These are phyloP conservation scores for Mythimna lalbum DNA, from an alignment of 2,888 invertebrate genomes.

Conservation along the genomic window DNA sequence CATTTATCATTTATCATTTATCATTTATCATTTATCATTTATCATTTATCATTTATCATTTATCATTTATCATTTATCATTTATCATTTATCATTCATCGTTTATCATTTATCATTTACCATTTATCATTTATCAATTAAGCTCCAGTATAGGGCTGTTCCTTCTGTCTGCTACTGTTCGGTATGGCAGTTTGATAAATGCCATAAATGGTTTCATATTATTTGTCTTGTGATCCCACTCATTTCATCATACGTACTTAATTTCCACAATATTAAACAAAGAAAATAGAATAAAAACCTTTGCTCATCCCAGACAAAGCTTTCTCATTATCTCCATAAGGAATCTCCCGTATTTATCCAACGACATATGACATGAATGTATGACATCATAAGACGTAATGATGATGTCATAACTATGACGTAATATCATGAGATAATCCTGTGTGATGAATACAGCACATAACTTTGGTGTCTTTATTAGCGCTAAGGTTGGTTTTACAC, in stretches of 20 bases:
- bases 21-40: no score
- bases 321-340: slow-evolving; percentile 22
- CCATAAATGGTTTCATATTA: no score
- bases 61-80: no score
- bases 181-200: no score
- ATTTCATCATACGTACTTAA: neutral
- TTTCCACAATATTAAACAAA: slow-evolving; percentile 1
- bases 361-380: slow-evolving; percentile 23
- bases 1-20: no score
- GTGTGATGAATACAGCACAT: slow-evolving; percentile 51
- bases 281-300: slow-evolving; percentile 26
- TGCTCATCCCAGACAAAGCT: slow-evolving; percentile 35
- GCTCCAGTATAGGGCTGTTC: no score
- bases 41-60: no score
- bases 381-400: slow-evolving; percentile 32
- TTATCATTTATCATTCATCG: no score
- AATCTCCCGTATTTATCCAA: slow-evolving; percentile 36
- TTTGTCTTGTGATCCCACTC: neutral
- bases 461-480: slow-evolving; percentile 56
- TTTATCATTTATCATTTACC: no score
- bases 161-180: no score
- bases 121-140: no score
- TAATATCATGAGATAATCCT: slow-evolving; percentile 50
- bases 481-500: slow-evolving; percentile 4
- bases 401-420: slow-evolving; percentile 51